Base-by-base conservation (phyloP, 1,140 invertebrate genomes). In the Cecropterus lyciades region DNA sequence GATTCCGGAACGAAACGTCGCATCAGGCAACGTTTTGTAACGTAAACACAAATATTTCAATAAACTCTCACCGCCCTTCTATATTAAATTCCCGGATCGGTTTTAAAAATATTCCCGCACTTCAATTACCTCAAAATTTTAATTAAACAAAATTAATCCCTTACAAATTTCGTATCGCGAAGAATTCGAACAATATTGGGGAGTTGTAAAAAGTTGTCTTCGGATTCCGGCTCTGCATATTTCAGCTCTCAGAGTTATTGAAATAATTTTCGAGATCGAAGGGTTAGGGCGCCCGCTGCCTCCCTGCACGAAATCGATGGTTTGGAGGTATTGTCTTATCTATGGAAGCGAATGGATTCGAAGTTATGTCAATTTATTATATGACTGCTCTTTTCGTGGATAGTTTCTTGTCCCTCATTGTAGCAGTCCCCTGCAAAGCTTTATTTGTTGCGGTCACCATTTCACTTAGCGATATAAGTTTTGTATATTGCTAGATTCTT, bases 111-210 rank as follows among this genome's bases (percentile, higher is more conserved):
- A 67, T 69, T 72, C 46, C 55, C 67, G 17, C 56, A 69, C 69
- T 73, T 73, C 65, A 67, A 70, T 76, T 72, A 77, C 70, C 63
- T 72, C 69, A 68, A 72, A 69, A 68, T 71, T 74, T 73, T 72
- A 77, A 80, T 75, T 72, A 72, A 74, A 74, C 68, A 67, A 72
- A 70, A 72, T 75, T 70, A 68, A 75, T 71, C 52, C 68, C 63
- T 75, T 71, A 65, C 72, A 72, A 68, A 70, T 60, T 55, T 77
- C 52, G 24, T 45, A 70, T 63, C 46, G 46, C 27, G 33, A 80
- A 75, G 75, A 72, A 78, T 78, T 67, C 57, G n/a, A 53, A 65
- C 69, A 46, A 80, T 70, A 69, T 67, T 48, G 59, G 53, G 45
- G 43, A 57, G 70, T 66, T 77, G 40, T 33, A 56, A 65, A 64